phyloP scores from a whole-genome alignment of 2,113 vertebrate species.

The Jaculus jaculus region DNA sequence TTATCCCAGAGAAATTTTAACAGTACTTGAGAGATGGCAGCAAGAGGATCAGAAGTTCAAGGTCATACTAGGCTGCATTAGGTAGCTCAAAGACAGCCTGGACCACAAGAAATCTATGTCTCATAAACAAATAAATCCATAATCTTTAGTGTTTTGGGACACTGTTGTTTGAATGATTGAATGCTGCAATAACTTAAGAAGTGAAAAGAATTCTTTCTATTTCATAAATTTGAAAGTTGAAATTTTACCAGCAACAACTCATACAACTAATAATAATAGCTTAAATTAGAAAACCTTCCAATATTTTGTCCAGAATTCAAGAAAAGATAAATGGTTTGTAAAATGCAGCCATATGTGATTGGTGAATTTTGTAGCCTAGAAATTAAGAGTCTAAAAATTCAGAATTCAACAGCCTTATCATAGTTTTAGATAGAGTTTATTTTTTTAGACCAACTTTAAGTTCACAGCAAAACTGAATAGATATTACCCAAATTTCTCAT shows the following conservation, averaged over 20 bases:
- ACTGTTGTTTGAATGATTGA: neutral
- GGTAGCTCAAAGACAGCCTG: too few relatives aligned
- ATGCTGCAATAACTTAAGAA: neutral
- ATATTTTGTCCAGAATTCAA: neutral
- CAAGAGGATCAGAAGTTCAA: too few relatives aligned
- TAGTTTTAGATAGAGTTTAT: neutral
- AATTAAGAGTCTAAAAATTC: neutral
- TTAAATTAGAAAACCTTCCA: neutral
- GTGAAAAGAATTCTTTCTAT: neutral
- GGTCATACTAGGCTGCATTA: too few relatives aligned
- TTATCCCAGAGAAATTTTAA: neutral
- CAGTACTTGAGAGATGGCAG: too few relatives aligned
- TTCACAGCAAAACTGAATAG: neutral
- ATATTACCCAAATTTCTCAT: too few relatives aligned
- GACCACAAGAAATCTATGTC: too few relatives aligned
- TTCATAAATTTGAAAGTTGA: neutral
- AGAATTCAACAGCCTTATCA: neutral
- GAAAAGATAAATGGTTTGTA: conserved; percentile 4
- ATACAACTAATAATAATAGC: neutral
- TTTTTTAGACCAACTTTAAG: neutral
- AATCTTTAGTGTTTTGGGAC: neutral
- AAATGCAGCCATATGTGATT: neutral
- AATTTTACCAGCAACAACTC: neutral
- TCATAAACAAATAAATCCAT: neutral
- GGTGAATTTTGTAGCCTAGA: neutral